Evolutionary conservation across 2,797 vertebrate species (phyloP).

Genomic region (Podarcis siculus): DNA sequence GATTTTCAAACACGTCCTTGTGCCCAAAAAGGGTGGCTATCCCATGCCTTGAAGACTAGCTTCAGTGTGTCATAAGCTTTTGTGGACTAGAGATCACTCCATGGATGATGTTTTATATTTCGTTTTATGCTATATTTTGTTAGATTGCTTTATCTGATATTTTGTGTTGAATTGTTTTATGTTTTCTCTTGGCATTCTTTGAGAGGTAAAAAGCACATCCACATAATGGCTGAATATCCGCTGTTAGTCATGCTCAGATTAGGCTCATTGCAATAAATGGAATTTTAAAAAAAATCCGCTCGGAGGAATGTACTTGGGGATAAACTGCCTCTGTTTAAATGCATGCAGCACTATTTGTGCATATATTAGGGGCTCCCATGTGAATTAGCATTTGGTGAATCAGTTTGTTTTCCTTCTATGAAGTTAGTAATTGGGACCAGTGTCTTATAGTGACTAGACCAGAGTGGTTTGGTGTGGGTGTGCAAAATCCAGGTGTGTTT

Average conservation of each 20-base stretch:
- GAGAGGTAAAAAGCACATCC: no score
- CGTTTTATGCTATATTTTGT: not conserved
- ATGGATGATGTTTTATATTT: not conserved
- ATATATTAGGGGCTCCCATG: not conserved
- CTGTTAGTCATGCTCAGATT: no score
- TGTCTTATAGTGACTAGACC: not conserved
- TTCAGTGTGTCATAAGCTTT: no score
- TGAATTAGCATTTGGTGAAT: not conserved
- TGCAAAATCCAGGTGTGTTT: not conserved
- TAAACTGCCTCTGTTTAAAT: not conserved
- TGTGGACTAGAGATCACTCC: no score
- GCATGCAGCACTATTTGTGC: not conserved
- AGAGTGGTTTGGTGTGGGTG: not conserved
- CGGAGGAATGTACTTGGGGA: not conserved
- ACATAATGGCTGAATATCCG: no score
- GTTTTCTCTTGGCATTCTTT: not conserved
- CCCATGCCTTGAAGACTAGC: no score
- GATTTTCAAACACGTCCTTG: no score
- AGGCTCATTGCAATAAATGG: no score
- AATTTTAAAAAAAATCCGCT: not conserved
- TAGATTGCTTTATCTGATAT: not conserved
- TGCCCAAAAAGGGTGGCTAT: no score
- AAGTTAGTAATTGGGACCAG: not conserved
- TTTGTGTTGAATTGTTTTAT: not conserved
- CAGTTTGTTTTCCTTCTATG: not conserved